phyloP scores from a whole-genome alignment of 2,888 invertebrate genomes.

The Vandiemenella viatica region DNA sequence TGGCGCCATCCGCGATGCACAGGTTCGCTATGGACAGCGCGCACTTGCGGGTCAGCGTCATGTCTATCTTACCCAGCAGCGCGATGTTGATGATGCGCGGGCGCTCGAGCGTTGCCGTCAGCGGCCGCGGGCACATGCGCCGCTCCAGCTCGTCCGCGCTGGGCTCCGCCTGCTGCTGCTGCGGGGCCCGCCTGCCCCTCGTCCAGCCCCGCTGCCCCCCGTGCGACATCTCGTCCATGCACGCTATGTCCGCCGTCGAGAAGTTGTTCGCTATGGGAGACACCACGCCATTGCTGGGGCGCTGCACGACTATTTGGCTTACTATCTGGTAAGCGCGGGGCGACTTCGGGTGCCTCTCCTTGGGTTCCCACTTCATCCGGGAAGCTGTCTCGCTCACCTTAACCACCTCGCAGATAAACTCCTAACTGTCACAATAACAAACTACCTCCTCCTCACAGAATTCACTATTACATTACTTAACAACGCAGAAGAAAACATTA shows the following conservation, averaged over 20 bases:
- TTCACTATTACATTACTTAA: too few species aligned
- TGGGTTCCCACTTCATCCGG: not conserved
- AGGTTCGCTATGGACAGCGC: slow-evolving; percentile 29
- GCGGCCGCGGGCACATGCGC: slow-evolving; percentile 25
- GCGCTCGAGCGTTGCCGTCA: slow-evolving; percentile 39
- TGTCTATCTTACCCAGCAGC: slow-evolving; percentile 37
- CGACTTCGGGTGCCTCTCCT: not conserved
- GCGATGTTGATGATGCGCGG: slow-evolving; percentile 37
- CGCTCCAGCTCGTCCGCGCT: not conserved
- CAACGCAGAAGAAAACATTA: too few species aligned
- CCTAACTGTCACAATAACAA: too few species aligned
- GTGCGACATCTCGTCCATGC: not conserved
- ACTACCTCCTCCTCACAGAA: too few species aligned
- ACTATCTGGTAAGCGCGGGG: not conserved
- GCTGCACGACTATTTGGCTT: not conserved
- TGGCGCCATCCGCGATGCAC: slow-evolving; percentile 21
- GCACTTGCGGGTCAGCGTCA: slow-evolving; percentile 38
- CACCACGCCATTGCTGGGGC: not conserved
- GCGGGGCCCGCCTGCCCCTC: not conserved
- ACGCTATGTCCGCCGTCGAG: not conserved
- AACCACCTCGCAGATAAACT: too few species aligned
- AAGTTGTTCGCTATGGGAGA: not conserved
- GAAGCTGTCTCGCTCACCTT: too few species aligned
- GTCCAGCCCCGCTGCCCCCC: not conserved
- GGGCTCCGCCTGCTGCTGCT: not conserved